Base-by-base conservation (phyloP, 2,797 vertebrate genomes). In the Sphaeramia orbicularis region DNA sequence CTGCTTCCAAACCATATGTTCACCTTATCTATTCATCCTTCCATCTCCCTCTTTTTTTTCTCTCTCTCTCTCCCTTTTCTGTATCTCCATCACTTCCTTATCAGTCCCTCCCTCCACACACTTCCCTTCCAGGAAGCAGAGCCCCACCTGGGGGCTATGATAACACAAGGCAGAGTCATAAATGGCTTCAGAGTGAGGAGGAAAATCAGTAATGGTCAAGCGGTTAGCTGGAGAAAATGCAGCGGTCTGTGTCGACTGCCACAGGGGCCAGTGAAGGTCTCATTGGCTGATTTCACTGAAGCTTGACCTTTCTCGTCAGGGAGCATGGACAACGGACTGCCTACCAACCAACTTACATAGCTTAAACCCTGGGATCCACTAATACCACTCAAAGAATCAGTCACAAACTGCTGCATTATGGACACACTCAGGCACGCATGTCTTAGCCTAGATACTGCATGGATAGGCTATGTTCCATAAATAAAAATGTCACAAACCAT, bases 281-380 rank as follows among this genome's bases (percentile, higher is more conserved):
- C 80, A 84, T 80, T 86, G 85, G 80, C 50, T 49, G 68, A 75
- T 85, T 84, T 83, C 69, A 83, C 54, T 89, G 77, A 75, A 81
- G 87, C 78, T 59, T 83, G 85, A 89, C 83, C 80, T 86, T 86
- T 83, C 75, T 69, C 72, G 53, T 62, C 38, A 80, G 71, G 75
- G 73, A 70, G 74, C 70, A 58, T 53, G 21, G 57, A 74, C 63
- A 69, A 56, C 54, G 0, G 35, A 61, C 60, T 54, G 47, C 49
- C 55, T 71, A 52, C 73, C 67, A 64, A 73, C 66, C 50, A 60
- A 74, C 74, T 69, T 74, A 60, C 50, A 67, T 43, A 36, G 18
- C 74, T 75, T 43, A 71, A 80, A 74, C 72, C 76, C 55, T 14
- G 16, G 72, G 71, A 74, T 69, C 69, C 27, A 45, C 72, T 55